Conservation (phyloP, 2,797 vertebrate species). For the Enteromius radiatus region DNA sequence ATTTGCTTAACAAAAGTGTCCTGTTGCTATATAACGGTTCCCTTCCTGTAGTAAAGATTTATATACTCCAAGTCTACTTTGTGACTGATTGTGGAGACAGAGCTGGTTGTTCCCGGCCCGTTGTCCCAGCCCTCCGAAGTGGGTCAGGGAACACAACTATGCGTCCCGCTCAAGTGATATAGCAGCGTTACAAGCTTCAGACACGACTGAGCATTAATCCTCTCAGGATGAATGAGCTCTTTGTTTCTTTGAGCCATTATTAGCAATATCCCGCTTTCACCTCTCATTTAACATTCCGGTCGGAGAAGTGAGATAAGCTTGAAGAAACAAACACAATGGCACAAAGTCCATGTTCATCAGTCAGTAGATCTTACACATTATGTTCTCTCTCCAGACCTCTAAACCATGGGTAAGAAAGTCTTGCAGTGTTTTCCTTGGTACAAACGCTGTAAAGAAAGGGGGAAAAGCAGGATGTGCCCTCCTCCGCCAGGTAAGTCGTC, state of each 20-base stretch:
- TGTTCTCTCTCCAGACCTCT: slow-evolving; percentile 38
- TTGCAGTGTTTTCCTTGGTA: slow-evolving; percentile 67
- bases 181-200: background rate
- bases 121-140: background rate
- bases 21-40: background rate
- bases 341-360: slow-evolving; percentile 7
- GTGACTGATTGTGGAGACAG: background rate
- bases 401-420: slow-evolving; percentile 66
- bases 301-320: slow-evolving; percentile 37
- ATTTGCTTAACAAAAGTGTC: background rate
- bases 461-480: slow-evolving; percentile 51
- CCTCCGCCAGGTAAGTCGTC: slow-evolving; percentile 46
- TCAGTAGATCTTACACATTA: background rate
- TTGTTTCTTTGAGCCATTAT: slow-evolving; percentile 43
- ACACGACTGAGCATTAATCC: slow-evolving; percentile 20
- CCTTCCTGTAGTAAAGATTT: slow-evolving; percentile 9
- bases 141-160: slow-evolving; percentile 22
- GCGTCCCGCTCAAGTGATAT: background rate
- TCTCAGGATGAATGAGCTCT: slow-evolving; percentile 43
- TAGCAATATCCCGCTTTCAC: slow-evolving; percentile 30
- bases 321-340: slow-evolving; percentile 38
- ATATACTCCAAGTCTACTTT: background rate
- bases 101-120: background rate
- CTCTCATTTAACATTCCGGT: slow-evolving; percentile 31
- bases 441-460: slow-evolving; percentile 60